Percentiles rank a stretch among this genome's conserved stretches.
Evolutionary conservation across 1,140 invertebrate species (phyloP).

Genomic region (Philopotamus ludificatus): DNA sequence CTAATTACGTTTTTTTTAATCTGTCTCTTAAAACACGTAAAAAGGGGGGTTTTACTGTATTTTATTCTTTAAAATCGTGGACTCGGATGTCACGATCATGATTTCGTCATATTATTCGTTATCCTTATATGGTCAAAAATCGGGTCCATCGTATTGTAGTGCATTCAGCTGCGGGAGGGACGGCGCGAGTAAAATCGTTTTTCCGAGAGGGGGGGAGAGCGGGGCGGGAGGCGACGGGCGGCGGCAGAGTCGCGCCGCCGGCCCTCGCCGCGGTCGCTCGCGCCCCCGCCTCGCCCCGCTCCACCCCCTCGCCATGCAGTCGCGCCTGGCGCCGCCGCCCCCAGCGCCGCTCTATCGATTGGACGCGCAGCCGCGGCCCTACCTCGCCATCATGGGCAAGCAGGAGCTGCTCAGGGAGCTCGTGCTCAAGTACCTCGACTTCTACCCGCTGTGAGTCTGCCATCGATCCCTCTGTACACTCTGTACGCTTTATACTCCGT

Average conservation of each 20-base stretch:
- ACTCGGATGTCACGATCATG: too few species aligned
- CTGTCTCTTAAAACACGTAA: too few species aligned
- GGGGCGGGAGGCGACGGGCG: too few species aligned
- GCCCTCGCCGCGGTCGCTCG: slow-evolving; percentile 16
- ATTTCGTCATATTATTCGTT: too few species aligned
- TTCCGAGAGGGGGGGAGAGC: not conserved
- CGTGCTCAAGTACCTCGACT: slow-evolving; percentile 66
- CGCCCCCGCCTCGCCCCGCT: slow-evolving; percentile 43
- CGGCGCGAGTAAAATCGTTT: not conserved
- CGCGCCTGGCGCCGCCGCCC: slow-evolving; percentile 13
- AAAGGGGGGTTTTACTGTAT: too few species aligned
- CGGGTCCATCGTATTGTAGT: too few species aligned
- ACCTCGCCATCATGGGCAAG: slow-evolving; percentile 63
- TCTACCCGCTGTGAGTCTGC: slow-evolving; percentile 63
- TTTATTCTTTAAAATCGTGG: too few species aligned
- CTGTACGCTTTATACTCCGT: too few species aligned
- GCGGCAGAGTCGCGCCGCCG: not conserved
- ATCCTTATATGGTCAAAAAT: too few species aligned
- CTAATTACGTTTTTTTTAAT: too few species aligned
- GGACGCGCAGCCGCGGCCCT: slow-evolving; percentile 57
- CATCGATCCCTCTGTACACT: slow-evolving; percentile 3
- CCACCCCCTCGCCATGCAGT: slow-evolving; percentile 42
- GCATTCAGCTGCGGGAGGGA: too few species aligned
- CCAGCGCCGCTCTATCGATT: slow-evolving; percentile 3
- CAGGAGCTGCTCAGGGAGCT: slow-evolving; percentile 64